Base-by-base conservation (phyloP, 2,797 vertebrate genomes). In the Ispidina picta region DNA sequence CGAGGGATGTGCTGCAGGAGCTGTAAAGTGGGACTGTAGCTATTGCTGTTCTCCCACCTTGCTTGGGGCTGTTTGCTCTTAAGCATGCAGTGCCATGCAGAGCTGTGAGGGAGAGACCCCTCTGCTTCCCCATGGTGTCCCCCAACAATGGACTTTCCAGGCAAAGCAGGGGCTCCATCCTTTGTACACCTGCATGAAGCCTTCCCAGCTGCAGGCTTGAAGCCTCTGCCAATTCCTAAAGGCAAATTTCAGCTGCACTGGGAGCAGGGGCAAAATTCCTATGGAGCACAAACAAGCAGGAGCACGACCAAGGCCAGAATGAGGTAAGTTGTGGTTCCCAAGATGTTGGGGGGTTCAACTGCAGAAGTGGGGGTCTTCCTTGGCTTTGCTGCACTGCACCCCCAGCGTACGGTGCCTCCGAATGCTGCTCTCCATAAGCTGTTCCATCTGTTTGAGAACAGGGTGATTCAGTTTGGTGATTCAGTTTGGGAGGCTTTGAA, bases 401-500 rank as follows among this genome's bases (percentile, higher is more conserved):
- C 43, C 48, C 10, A 0, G 2, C 31, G 46, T 10, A 8, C 3
- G 6, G 46, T 31, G 28, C 51, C 48, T 64, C 68, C 28, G 37
- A 52, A 43, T 2, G 2, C 28, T 3, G 10, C 60, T 66, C 39
- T 58, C 74, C 3, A 0, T 33, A 26, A 39, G 39, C 54, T 35
- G 43, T 58, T 39, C 26, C 22, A 15, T 0, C 0, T 29, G 2
- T 43, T 64, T 84, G 79, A 68, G 71, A 88, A 62, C 21, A 19
- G 44, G 29, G 12, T 88, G 92, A 78, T 69, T 93, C 72, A 66
- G 18, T 58, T 66, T 29, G 66, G 55, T 86, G 91, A 90, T 68
- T 91, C 86, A 69, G 5, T 54, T 19, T 62, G 72, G 72, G 81
- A 87, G 58, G 23, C 90, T 90, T 94, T 92, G 87, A 83, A 93